A percentile compares a stretch with the other conserved stretches of the same genome.
Evolutionary conservation across 2,797 vertebrate genomes (phyloP).

Genomic region (Phrynocephalus vlangalii): DNA sequence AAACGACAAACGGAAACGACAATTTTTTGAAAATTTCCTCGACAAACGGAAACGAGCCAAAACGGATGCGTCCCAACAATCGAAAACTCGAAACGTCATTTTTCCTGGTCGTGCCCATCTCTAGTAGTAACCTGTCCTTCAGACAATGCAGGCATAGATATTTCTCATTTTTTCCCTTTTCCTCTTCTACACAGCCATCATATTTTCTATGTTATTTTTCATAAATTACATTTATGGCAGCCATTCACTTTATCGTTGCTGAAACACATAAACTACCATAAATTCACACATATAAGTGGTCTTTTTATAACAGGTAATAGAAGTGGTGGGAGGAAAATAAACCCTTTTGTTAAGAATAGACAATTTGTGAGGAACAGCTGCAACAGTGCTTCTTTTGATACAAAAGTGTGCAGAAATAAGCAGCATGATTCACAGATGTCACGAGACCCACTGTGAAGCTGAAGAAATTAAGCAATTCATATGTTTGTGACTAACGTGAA

Average conservation of each 20-base stretch:
- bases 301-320: constrained; percentile 41
- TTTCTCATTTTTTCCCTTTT: background rate
- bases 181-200: background rate
- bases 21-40: no score
- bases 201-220: background rate
- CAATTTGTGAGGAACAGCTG: constrained; percentile 52
- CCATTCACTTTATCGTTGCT: constrained; percentile 29
- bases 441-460: constrained; percentile 20
- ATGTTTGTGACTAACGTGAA: constrained; percentile 2
- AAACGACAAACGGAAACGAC: no score
- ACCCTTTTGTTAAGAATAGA: constrained; percentile 51
- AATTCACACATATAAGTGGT: constrained; percentile 34
- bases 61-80: no score
- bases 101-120: no score
- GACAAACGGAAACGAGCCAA: no score
- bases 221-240: constrained; percentile 15
- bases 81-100: no score
- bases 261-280: constrained; percentile 42
- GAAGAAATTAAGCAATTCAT: constrained; percentile 52
- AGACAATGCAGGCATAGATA: background rate
- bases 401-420: constrained; percentile 47
- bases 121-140: background rate
- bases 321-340: constrained; percentile 32
- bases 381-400: background rate
- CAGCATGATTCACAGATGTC: constrained; percentile 45